Percentiles rank a stretch among this genome's conserved stretches.
Evolutionary conservation across 2,888 invertebrate species (phyloP).

Genomic region (Limnephilus rhombicus): DNA sequence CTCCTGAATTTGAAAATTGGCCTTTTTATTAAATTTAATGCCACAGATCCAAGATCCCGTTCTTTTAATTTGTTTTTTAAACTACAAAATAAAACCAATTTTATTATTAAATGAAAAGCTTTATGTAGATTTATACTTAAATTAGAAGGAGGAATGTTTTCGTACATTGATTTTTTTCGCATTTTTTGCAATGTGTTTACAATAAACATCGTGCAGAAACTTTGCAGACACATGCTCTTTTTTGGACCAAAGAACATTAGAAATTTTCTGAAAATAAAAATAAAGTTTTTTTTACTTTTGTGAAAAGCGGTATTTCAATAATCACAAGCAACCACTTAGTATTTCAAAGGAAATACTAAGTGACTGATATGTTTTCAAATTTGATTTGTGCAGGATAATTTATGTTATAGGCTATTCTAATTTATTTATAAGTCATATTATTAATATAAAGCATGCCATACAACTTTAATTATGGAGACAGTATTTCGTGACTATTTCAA

Average conservation of each 20-base stretch:
- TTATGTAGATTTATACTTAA: background rate
- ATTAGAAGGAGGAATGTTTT: background rate
- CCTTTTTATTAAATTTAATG: too few relatives aligned
- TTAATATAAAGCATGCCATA: too few relatives aligned
- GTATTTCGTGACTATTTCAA: too few relatives aligned
- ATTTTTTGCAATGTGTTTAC: conserved; percentile 72
- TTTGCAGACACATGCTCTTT: conserved; percentile 73
- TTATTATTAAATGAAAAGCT: background rate
- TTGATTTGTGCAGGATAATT: background rate
- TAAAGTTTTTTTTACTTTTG: background rate
- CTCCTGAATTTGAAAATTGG: too few relatives aligned
- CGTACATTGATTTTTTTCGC: background rate
- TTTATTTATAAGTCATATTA: too few relatives aligned
- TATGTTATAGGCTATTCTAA: too few relatives aligned
- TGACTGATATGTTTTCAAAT: background rate
- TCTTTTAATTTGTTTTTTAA: too few relatives aligned
- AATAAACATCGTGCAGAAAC: conserved; percentile 73
- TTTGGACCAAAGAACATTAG: conserved; percentile 73
- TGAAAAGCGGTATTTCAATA: background rate
- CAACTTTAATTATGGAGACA: too few relatives aligned
- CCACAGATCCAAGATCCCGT: too few relatives aligned
- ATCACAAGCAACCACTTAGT: background rate
- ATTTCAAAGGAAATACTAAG: background rate
- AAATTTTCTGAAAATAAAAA: conserved; percentile 72
- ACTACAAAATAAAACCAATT: background rate